phyloP scores from a whole-genome alignment of 2,797 vertebrate species.

The Tinamus major region DNA sequence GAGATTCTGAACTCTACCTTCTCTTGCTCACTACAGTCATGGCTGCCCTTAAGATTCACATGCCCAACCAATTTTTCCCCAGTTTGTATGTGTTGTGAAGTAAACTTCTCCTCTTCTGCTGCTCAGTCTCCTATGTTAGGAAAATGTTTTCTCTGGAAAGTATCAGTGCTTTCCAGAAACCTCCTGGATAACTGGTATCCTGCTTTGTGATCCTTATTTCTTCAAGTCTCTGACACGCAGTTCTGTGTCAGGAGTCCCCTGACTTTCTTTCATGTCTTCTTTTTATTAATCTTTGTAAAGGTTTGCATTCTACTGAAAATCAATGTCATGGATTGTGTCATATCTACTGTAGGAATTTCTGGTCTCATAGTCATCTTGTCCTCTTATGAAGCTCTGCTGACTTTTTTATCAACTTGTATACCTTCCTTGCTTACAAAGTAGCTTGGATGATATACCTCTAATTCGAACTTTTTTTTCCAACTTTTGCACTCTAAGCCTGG shows the following conservation, averaged over 20 bases:
- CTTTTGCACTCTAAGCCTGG: background rate
- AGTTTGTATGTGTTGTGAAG: background rate
- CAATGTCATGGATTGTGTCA: background rate
- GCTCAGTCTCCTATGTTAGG: background rate
- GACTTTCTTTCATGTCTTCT: background rate
- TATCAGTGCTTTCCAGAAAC: background rate
- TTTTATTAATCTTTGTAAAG: background rate
- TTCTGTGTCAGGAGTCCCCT: background rate
- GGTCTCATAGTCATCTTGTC: background rate
- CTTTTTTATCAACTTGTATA: background rate
- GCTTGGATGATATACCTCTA: background rate
- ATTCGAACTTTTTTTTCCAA: background rate
- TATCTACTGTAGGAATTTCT: background rate
- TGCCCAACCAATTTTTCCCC: background rate
- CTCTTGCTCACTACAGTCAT: background rate
- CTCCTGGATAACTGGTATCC: background rate
- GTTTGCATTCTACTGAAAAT: background rate
- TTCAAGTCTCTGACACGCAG: background rate
- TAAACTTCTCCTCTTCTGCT: background rate
- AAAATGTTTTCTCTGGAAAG: background rate
- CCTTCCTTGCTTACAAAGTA: background rate
- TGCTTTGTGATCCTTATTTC: background rate
- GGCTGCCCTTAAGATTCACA: background rate
- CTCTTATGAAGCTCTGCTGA: background rate
- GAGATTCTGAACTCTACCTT: background rate